phyloP scores from a whole-genome alignment of 92 coral and sea anemone genomes.

The Siderastrea radians region DNA sequence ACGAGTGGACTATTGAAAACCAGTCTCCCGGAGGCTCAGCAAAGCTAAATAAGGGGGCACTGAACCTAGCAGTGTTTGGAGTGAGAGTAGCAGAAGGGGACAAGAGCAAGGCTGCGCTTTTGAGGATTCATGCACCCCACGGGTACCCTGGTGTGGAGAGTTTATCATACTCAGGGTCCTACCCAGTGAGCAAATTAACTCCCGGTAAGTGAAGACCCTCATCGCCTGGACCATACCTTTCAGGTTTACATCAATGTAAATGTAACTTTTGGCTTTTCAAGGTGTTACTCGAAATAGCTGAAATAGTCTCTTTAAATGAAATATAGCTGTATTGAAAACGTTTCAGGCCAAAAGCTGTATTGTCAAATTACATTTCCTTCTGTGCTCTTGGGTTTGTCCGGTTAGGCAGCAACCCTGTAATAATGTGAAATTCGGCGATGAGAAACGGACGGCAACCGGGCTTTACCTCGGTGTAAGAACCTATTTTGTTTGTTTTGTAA shows the following conservation, averaged over 20 bases:
- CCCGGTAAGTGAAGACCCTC: constrained; percentile 60
- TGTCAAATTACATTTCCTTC: too few relatives aligned
- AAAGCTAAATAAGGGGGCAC: constrained; percentile 88
- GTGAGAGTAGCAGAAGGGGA: constrained; percentile 70
- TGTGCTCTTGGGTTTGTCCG: too few relatives aligned
- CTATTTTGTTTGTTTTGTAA: too few relatives aligned
- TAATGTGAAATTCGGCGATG: too few relatives aligned
- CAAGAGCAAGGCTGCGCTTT: constrained; percentile 69
- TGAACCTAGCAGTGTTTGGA: constrained; percentile 86
- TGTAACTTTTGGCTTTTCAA: too few relatives aligned
- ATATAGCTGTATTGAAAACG: not conserved
- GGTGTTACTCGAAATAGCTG: too few relatives aligned
- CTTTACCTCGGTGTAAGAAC: too few relatives aligned
- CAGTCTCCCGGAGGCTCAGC: constrained; percentile 98
- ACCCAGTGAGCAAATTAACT: constrained; percentile 82
- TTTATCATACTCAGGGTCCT: constrained; percentile 87
- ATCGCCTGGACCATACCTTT: too few relatives aligned
- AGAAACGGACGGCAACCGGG: too few relatives aligned
- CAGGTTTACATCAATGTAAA: too few relatives aligned
- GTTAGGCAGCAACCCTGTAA: too few relatives aligned
- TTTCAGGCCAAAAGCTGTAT: not conserved
- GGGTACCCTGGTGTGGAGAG: constrained; percentile 91
- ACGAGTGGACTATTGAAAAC: constrained; percentile 95
- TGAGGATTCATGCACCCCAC: constrained; percentile 87
- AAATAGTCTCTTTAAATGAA: too few relatives aligned